phyloP scores from a whole-genome alignment of 2,113 vertebrate species.

The Chitala chitala region DNA sequence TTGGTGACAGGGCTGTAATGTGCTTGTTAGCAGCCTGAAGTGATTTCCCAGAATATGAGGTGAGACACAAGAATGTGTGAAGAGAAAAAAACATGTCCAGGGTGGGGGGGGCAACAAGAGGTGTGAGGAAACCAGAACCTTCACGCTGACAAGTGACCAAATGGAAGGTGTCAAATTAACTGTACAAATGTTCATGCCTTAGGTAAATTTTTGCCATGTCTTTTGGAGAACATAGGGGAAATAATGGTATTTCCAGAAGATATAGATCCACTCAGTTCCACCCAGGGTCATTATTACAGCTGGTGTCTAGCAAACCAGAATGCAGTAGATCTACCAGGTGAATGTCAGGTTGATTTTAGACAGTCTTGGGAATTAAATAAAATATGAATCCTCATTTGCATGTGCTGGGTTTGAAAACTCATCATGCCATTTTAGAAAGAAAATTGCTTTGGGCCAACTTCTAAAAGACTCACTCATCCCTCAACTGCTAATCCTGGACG shows the following conservation, averaged over 20 bases:
- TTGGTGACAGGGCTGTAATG: neutral
- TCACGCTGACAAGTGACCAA: neutral
- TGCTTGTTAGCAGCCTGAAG: conserved; percentile 5
- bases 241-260: neutral
- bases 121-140: neutral
- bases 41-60: conserved; percentile 6
- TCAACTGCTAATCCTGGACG: no score
- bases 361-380: no score
- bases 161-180: neutral
- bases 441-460: no score
- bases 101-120: neutral
- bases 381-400: no score
- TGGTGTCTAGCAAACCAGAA: no score
- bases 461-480: no score
- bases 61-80: neutral
- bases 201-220: neutral
- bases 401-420: no score
- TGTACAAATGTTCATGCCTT: neutral
- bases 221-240: conserved; percentile 3
- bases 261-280: neutral
- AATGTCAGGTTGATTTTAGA: no score
- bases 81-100: neutral
- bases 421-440: no score
- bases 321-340: no score
- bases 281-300: neutral